phyloP scores from a whole-genome alignment of 2,797 vertebrate species.

The Poeciliopsis presidionis region DNA sequence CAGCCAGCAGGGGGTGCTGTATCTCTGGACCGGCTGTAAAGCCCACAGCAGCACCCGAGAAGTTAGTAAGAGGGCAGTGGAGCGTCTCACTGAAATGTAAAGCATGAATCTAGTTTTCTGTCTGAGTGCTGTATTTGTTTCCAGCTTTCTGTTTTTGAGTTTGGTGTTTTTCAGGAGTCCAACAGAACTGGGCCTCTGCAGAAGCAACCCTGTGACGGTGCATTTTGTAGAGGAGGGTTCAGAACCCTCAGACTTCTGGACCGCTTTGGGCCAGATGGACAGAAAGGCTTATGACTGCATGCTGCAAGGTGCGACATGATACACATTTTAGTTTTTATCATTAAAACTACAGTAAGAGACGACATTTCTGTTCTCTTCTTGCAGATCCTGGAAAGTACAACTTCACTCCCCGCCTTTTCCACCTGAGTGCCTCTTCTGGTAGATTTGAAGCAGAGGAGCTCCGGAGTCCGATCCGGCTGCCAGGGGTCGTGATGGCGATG shows the following conservation, averaged over 20 bases:
- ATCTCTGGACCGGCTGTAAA: conserved; percentile 84
- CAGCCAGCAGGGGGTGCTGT: conserved; percentile 74
- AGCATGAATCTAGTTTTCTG: conserved; percentile 4
- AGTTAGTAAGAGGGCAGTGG: conserved; percentile 72
- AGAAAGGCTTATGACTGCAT: conserved; percentile 86
- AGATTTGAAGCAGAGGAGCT: conserved; percentile 76
- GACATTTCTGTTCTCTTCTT: not conserved
- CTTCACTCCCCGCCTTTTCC: conserved; percentile 84
- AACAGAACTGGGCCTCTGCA: conserved; percentile 74
- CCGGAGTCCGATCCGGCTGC: conserved; percentile 63
- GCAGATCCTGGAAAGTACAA: conserved; percentile 84
- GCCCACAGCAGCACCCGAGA: conserved; percentile 71
- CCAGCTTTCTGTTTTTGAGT: not conserved
- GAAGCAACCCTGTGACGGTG: conserved; percentile 58
- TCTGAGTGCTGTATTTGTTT: not conserved
- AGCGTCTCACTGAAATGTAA: conserved; percentile 76
- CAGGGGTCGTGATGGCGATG: conserved; percentile 76
- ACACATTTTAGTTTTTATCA: not conserved
- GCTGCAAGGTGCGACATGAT: conserved; percentile 77
- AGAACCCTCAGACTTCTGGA: conserved; percentile 83
- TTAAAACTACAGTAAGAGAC: not conserved
- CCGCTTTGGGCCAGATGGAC: conserved; percentile 78
- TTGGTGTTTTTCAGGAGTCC: conserved; percentile 69
- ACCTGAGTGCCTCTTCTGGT: conserved; percentile 75
- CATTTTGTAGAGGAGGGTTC: conserved; percentile 80